Conservation (phyloP, 2,113 vertebrate genomes). For the Phoxinus phoxinus region DNA sequence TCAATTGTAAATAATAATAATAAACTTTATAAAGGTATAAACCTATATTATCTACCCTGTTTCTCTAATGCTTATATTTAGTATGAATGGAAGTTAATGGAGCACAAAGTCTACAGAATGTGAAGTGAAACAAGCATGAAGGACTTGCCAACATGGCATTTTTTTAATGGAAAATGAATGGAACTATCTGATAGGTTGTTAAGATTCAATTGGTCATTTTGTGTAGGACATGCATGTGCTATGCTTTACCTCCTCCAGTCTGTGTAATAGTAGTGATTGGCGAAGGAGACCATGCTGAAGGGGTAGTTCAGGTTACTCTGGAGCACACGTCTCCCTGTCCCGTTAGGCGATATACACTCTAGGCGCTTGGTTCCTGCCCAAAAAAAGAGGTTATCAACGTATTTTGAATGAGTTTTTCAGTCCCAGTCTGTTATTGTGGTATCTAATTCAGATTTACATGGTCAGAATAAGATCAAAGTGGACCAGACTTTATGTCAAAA, state of each 20-base stretch:
- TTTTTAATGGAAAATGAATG: too few species aligned
- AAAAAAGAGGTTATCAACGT: neutral
- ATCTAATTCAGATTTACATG: neutral
- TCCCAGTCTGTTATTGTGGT: neutral
- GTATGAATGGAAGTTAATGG: neutral
- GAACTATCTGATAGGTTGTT: neutral
- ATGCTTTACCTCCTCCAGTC: constrained; percentile 91
- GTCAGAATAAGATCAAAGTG: neutral
- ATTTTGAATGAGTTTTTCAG: neutral
- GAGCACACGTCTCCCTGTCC: constrained; percentile 81
- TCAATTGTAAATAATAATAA: neutral
- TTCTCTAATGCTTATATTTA: neutral
- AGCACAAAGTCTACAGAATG: neutral
- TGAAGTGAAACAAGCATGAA: neutral
- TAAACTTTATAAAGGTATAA: neutral
- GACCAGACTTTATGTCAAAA: neutral
- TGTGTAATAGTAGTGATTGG: constrained; percentile 93
- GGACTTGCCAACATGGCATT: neutral
- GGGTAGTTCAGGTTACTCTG: constrained; percentile 91
- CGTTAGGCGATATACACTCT: constrained; percentile 85
- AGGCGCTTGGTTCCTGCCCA: constrained; percentile 89
- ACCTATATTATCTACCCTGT: neutral
- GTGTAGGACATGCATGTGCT: neutral
- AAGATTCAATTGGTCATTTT: neutral
- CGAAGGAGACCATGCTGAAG: constrained; percentile 88